Evolutionary conservation across 2,888 invertebrate genomes (phyloP), one percentile per base, ranked within the genome.

Genomic region (Volucella zonaria): DNA sequence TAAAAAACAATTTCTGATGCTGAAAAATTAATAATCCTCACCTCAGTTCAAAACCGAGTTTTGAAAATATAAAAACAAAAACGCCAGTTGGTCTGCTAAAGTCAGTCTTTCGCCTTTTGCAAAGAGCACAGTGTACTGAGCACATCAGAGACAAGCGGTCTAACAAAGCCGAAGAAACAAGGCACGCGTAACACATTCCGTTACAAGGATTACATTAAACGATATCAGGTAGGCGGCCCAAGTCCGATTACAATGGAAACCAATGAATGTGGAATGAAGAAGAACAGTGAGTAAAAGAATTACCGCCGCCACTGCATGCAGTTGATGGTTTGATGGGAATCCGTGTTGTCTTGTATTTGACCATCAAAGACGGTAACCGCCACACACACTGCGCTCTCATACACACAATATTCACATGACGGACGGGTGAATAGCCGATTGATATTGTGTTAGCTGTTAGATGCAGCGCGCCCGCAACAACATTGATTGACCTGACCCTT

Each of bases 101-200:
- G 73, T 62, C 82, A 59, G 66, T 73, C 42, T 66, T 62, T 51
- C 51, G 71, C 51, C 52, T 15, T 49, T n/a, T 49, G 49, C 12
- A 49, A 9, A 8, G 49, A 49, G 8, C 38, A 4, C 47, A 23
- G 58, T 40, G n/a, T 49, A 11, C 11, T 40, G 49, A 15, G 45
- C 3, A 23, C 23, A 23, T 9, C 58, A 66, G 12, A 74, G 75
- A 78, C 68, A 64, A 70, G 58, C 74, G 82, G 82, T 74, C 79
- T 61, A 76, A 75, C 70, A 79, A 83, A 75, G 66, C 62, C 74
- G 47, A 56, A 49, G 70, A 62, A 75, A 79, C 43, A 71, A 76
- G 83, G 83, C 83, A 83, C 83, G 83, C 83, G 83, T 83, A 83
- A 80, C 80, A 80, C 80, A 83, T 80, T 83, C 80, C 80, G 83